These are phyloP conservation scores for Pseudolycoriella hygida DNA, from an alignment of 2,888 invertebrate genomes.

Conservation along the genomic window DNA sequence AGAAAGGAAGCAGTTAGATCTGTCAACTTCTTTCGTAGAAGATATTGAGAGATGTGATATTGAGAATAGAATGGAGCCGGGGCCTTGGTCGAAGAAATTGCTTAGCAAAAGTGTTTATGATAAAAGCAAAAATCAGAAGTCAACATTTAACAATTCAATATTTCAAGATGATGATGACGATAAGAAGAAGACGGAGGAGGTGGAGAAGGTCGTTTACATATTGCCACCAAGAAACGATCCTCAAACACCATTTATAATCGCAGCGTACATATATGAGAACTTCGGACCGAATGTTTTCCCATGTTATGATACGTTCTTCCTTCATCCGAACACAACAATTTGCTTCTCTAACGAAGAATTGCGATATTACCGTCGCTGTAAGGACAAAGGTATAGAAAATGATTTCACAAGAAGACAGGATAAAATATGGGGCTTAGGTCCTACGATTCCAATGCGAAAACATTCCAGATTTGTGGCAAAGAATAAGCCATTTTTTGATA, in stretches of 20 bases:
- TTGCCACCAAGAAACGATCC: conserved; percentile 19
- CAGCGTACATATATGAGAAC: conserved; percentile 16
- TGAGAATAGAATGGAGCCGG: conserved; percentile 53
- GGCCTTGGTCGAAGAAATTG: conserved; percentile 41
- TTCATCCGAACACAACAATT: conserved; percentile 22
- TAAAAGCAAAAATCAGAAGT: too few relatives aligned
- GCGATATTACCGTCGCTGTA: conserved; percentile 18
- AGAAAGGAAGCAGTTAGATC: conserved; percentile 26
- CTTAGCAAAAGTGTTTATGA: too few relatives aligned
- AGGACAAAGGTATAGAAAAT: conserved; percentile 15
- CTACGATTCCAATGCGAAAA: conserved; percentile 15
- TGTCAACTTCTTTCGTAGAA: conserved; percentile 26
- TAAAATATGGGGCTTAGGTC: conserved; percentile 16
- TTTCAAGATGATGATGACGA: neutral
- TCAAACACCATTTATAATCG: conserved; percentile 11
- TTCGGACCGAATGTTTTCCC: conserved; percentile 16
- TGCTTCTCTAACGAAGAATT: conserved; percentile 24
- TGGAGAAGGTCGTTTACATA: too few relatives aligned
- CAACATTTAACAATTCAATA: too few relatives aligned
- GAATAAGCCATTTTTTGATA: conserved; percentile 11
- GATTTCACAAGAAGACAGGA: conserved; percentile 16
- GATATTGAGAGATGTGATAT: too few relatives aligned
- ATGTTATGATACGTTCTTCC: conserved; percentile 21
- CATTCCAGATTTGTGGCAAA: too few relatives aligned
- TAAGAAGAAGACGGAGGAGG: neutral